Percentiles rank a stretch among this genome's conserved stretches.
phyloP scores from a whole-genome alignment of 2,888 invertebrate genomes.

The Drosophila anomelani region DNA sequence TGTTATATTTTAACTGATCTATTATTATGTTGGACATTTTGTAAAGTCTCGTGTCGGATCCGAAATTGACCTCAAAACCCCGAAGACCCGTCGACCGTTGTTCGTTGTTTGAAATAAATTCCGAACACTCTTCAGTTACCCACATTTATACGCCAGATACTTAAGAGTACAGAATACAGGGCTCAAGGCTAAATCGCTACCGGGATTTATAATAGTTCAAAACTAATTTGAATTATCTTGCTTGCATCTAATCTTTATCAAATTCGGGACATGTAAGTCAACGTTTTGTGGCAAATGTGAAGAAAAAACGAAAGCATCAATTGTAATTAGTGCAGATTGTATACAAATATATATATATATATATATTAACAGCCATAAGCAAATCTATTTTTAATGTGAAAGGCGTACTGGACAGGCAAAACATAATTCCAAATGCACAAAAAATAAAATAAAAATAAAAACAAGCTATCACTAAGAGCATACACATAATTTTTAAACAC shows the following conservation, averaged over 20 bases:
- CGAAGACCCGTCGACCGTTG: background rate
- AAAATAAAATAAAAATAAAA: slow-evolving; percentile 1
- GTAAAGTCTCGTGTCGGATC: slow-evolving; percentile 14
- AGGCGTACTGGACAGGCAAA: slow-evolving; percentile 16
- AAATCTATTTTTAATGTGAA: slow-evolving; percentile 43
- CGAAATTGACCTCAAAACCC: slow-evolving; percentile 17
- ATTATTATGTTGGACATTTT: slow-evolving; percentile 18
- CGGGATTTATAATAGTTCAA: slow-evolving; percentile 18
- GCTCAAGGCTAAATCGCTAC: slow-evolving; percentile 5
- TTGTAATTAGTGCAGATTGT: slow-evolving; percentile 59
- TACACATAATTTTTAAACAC: slow-evolving; percentile 18
- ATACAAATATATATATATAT: slow-evolving; percentile 23
- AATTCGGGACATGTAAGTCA: slow-evolving; percentile 15
- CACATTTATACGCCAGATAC: slow-evolving; percentile 52
- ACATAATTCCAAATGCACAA: slow-evolving; percentile 35
- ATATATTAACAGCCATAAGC: slow-evolving; percentile 40
- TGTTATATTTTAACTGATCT: slow-evolving; percentile 33
- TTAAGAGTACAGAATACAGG: slow-evolving; percentile 50
- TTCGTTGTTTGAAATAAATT: slow-evolving; percentile 14
- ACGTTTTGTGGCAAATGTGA: background rate
- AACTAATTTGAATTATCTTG: slow-evolving; percentile 34
- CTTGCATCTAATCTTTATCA: slow-evolving; percentile 17
- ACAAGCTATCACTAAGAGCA: slow-evolving; percentile 28
- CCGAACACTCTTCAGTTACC: slow-evolving; percentile 24
- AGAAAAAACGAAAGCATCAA: slow-evolving; percentile 18